A percentile compares a stretch with the other conserved stretches of the same genome.
These are phyloP conservation scores for Pseudomyrmex sp. DNA, from an alignment of 1,140 invertebrate species.

Conservation along the genomic window DNA sequence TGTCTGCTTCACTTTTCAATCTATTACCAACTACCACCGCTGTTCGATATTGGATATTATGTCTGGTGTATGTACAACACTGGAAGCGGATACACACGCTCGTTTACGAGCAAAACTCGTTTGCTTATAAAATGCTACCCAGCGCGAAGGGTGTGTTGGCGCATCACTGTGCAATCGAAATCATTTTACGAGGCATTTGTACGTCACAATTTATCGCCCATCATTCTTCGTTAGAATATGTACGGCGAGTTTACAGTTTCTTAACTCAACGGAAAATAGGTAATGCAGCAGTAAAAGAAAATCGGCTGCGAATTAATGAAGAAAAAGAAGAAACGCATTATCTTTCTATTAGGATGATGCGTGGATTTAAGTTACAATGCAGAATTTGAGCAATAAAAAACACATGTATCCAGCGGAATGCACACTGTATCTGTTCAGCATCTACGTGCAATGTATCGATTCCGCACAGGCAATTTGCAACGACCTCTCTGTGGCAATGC, in stretches of 20 bases:
- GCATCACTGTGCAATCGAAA: conserved; percentile 2
- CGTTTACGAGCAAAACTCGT: conserved; percentile 47
- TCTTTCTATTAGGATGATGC: background rate
- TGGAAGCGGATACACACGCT: conserved; percentile 13
- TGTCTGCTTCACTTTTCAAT: conserved; percentile 67
- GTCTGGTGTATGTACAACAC: conserved; percentile 7
- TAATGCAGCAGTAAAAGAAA: background rate
- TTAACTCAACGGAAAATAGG: background rate
- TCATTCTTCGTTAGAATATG: conserved; percentile 1
- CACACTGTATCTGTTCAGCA: conserved; percentile 28
- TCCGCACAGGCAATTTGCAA: conserved; percentile 52
- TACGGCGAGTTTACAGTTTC: conserved; percentile 4
- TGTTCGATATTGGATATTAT: conserved; percentile 65
- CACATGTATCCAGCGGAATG: background rate
- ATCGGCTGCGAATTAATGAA: background rate
- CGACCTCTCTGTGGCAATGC: conserved; percentile 39
- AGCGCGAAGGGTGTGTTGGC: background rate
- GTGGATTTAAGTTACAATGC: background rate
- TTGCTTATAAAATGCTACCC: conserved; percentile 30
- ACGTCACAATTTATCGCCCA: conserved; percentile 11
- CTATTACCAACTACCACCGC: conserved; percentile 32
- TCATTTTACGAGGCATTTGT: conserved; percentile 23
- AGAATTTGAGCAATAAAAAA: background rate
- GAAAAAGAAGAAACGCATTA: background rate
- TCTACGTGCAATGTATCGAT: conserved; percentile 23